These are phyloP conservation scores for Neopelma chrysocephalum DNA, from an alignment of 2,797 vertebrate species.

Conservation along the genomic window DNA sequence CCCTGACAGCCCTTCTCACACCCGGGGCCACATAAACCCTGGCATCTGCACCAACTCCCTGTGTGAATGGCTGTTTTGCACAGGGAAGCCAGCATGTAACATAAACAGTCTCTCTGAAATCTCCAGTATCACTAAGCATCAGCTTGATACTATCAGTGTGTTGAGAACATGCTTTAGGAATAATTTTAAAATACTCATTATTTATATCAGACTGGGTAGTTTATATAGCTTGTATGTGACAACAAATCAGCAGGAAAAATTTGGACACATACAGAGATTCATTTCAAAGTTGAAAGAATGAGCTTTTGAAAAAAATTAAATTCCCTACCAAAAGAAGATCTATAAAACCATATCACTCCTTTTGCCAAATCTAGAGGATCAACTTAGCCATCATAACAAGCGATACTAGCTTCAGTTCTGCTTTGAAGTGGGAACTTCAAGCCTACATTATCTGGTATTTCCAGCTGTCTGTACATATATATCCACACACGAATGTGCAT, in stretches of 20 bases:
- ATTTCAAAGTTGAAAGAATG: not conserved
- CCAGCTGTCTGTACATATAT: not conserved
- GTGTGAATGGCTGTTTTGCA: fast-evolving
- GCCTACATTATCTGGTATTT: not conserved
- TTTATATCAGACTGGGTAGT: not conserved
- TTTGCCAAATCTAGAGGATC: not conserved
- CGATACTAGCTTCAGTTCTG: not conserved
- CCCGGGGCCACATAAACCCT: not conserved
- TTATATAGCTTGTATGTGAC: not conserved
- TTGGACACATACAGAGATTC: fast-evolving
- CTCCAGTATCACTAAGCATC: not conserved
- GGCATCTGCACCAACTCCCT: not conserved
- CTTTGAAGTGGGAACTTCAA: not conserved
- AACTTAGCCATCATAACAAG: not conserved
- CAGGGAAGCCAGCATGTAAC: fast-evolving
- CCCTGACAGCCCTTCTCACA: fast-evolving
- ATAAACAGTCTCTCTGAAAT: not conserved
- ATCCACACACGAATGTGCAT: fast-evolving
- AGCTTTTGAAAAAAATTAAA: not conserved
- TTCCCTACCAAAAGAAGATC: not conserved
- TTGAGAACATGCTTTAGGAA: not conserved
- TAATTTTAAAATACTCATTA: not conserved
- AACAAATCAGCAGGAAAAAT: not conserved
- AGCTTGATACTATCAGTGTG: not conserved
- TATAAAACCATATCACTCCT: not conserved